Percentiles rank a stretch among this genome's conserved stretches.
phyloP scores from a whole-genome alignment of 2,888 invertebrate species.

The Tenthredo amoena region DNA sequence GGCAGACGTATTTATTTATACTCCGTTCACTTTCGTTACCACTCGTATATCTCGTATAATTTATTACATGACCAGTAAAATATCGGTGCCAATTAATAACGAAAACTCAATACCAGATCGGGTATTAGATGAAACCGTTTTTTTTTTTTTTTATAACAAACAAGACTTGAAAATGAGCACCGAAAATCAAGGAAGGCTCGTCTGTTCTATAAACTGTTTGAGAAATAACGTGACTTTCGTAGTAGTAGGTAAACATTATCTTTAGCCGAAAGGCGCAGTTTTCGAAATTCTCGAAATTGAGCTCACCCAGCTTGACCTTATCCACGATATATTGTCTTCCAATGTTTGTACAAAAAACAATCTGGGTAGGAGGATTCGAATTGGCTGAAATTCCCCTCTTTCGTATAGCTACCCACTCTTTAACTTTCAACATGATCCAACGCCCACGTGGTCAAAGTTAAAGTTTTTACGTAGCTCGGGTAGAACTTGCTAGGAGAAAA shows the following conservation, averaged over 20 bases:
- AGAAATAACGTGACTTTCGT: not conserved
- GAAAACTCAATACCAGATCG: not conserved
- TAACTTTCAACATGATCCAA: conserved; percentile 19
- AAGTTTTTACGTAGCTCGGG: not conserved
- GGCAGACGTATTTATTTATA: not conserved
- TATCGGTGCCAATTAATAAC: not conserved
- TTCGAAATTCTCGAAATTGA: not conserved
- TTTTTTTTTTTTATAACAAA: not conserved
- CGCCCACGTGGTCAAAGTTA: conserved; percentile 14
- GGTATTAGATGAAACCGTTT: not conserved
- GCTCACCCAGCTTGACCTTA: conserved; percentile 21
- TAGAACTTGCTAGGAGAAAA: not conserved
- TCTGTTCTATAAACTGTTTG: not conserved
- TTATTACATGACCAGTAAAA: not conserved
- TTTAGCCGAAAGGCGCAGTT: not conserved
- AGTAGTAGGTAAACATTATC: conserved; percentile 14
- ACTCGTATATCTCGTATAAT: not conserved
- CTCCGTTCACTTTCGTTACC: not conserved
- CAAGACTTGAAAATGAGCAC: not conserved
- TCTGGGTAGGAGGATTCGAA: conserved; percentile 16
- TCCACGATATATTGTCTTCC: conserved; percentile 13
- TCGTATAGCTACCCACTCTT: conserved; percentile 13
- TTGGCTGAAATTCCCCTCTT: not conserved
- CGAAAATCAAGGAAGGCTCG: not conserved
- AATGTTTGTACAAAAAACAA: conserved; percentile 30